Evolutionary conservation across 2,797 vertebrate species (phyloP).

Genomic region (Lagocephalus sceleratus): DNA sequence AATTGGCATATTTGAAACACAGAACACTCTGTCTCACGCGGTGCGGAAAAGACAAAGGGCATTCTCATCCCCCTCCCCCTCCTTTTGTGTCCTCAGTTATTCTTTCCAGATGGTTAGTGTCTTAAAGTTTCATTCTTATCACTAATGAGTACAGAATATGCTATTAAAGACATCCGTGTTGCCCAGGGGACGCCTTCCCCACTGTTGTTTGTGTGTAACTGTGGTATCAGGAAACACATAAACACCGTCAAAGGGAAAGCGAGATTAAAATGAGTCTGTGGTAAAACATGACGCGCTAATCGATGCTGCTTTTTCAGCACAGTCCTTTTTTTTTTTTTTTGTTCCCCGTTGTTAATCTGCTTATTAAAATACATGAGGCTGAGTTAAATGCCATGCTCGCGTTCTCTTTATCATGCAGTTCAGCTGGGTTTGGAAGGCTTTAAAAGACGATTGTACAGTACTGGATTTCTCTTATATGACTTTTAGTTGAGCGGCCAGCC

Average conservation of each 20-base stretch:
- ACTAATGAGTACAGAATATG: conserved; percentile 46
- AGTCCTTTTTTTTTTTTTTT: too few relatives aligned
- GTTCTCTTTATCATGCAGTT: too few relatives aligned
- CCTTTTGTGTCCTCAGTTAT: conserved; percentile 15
- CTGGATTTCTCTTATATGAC: too few relatives aligned
- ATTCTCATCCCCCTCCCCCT: background rate
- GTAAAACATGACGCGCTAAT: background rate
- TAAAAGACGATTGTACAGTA: too few relatives aligned
- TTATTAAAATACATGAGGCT: too few relatives aligned
- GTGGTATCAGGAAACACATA: conserved; percentile 5
- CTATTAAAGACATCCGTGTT: conserved; percentile 46
- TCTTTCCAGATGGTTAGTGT: conserved; percentile 52
- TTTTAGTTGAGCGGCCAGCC: too few relatives aligned
- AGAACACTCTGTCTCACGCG: conserved; percentile 7
- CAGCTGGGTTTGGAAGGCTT: too few relatives aligned
- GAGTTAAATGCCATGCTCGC: too few relatives aligned
- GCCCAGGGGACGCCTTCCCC: conserved; percentile 28
- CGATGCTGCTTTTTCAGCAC: too few relatives aligned
- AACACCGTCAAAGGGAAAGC: background rate
- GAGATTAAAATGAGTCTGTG: conserved; percentile 16
- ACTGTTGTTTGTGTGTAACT: conserved; percentile 32
- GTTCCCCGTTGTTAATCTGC: too few relatives aligned
- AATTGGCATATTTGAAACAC: conserved; percentile 23
- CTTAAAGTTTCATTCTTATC: conserved; percentile 33
- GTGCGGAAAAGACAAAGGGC: background rate